Base-by-base conservation (phyloP, 2,888 invertebrate genomes). In the Diaperis boleti region DNA sequence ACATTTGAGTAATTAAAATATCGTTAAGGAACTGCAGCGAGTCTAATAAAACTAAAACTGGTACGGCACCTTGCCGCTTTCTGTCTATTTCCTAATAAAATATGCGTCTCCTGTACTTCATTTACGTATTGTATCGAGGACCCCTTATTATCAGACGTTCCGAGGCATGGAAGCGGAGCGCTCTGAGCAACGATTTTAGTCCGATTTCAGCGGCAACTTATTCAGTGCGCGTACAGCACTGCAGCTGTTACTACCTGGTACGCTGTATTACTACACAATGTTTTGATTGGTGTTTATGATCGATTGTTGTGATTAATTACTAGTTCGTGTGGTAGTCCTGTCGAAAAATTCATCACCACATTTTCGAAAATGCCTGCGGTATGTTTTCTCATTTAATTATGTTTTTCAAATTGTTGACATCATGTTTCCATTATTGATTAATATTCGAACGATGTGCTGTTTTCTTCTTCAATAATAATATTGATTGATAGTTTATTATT, bases 151-250 rank as follows among this genome's bases (percentile, higher is more conserved):
- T 47, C 37, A 33, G 49, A 45, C 18, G 20, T 22, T 26, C 26
- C 26, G 7, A 26, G 26, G 14, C 35, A 29, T 35, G 17, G 20
- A 37, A 14, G 45, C 49, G 29, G 47, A 49, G 59, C 47, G 59
- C 59, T 41, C 26, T 35, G 45, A 57, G 26, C 31, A 14, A 49
- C 49, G 59, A 45, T 59, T 59, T 59, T 49, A 59, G 41, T 59
- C 20, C 49, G 49, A 31, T 33, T 41, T 59, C 57, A 57, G 55
- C 47, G 35, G 10, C 15, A 44, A 56, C 54, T 59, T 45, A 59
- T 64, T 59, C 64, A 64, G 59, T 64, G 47, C 49, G 59, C 47
- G 55, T 59, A 26, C 42, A 47, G 42, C 59, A 41, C 37, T 63
- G 59, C 59, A 64, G 59, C 56, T 52, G 62, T 59, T 55, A 47